Percentiles rank a stretch among this genome's conserved stretches.
phyloP scores from a whole-genome alignment of 2,797 vertebrate species.

The Lepilemur septentrionalis region DNA sequence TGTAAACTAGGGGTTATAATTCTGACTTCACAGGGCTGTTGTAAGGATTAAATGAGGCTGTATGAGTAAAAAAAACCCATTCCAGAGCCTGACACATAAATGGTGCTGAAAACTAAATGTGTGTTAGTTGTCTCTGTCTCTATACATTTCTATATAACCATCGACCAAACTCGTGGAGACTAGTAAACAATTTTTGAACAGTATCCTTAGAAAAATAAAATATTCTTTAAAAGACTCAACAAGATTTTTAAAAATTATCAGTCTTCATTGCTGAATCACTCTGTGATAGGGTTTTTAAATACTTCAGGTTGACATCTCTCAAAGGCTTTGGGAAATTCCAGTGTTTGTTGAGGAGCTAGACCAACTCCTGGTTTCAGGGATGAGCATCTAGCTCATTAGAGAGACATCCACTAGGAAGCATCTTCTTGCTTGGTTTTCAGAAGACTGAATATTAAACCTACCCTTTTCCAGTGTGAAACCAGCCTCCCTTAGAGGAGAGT shows the following conservation, averaged over 20 bases:
- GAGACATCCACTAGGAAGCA: not conserved
- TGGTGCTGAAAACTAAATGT: not conserved
- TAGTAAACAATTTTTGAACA: not conserved
- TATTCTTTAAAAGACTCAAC: not conserved
- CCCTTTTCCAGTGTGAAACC: not conserved
- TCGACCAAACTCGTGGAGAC: not conserved
- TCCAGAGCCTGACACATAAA: not conserved
- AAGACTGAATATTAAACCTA: not conserved
- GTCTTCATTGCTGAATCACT: not conserved
- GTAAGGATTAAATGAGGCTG: not conserved
- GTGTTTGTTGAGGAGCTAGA: not conserved
- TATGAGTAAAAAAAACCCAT: not conserved
- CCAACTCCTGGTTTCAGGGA: not conserved
- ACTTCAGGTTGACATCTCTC: not conserved
- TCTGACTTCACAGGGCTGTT: not conserved
- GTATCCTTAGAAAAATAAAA: not conserved
- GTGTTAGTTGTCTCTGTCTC: not conserved
- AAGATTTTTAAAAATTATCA: not conserved
- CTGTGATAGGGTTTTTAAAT: not conserved
- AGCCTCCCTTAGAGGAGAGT: not conserved
- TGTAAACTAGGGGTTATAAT: not conserved
- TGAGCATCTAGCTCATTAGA: not conserved
- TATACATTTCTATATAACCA: not conserved
- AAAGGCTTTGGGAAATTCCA: not conserved
- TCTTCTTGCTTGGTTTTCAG: constrained; percentile 21